Evolutionary conservation across 2,113 vertebrate genomes (phyloP).

Genomic region (Dipodomys stephensi): DNA sequence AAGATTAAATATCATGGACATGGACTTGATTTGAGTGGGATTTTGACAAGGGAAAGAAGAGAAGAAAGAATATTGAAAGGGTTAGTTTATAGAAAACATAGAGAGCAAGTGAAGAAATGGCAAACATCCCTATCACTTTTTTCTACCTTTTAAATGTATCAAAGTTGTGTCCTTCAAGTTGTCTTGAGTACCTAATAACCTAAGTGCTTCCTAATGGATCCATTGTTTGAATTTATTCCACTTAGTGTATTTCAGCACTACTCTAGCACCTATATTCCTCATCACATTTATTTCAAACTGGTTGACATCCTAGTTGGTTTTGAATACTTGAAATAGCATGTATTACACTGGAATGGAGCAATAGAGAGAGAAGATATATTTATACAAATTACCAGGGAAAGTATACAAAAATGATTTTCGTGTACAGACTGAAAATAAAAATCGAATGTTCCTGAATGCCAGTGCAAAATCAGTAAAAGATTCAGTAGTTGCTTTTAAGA

Average conservation of each 20-base stretch:
- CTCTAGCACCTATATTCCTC: neutral
- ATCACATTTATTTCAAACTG: slow-evolving; percentile 58
- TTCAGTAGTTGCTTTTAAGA: slow-evolving; percentile 66
- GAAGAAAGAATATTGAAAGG: neutral
- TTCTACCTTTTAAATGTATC: slow-evolving; percentile 44
- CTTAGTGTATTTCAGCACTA: slow-evolving; percentile 15
- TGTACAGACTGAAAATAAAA: slow-evolving; percentile 20
- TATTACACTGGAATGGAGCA: neutral
- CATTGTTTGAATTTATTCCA: slow-evolving; percentile 61
- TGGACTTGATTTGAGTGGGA: neutral
- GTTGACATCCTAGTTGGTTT: slow-evolving; percentile 32
- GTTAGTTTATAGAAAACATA: neutral
- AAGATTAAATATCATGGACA: neutral
- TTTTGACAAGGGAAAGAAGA: neutral
- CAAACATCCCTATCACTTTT: neutral
- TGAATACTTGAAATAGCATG: slow-evolving; percentile 46
- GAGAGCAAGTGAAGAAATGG: neutral
- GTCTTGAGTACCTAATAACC: neutral
- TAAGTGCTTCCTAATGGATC: slow-evolving; percentile 49
- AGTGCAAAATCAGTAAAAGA: slow-evolving; percentile 48
- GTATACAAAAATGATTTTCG: slow-evolving; percentile 36
- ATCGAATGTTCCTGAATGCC: slow-evolving; percentile 27
- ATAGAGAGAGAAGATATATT: slow-evolving; percentile 27
- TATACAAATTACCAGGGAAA: slow-evolving; percentile 39
- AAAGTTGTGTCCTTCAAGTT: neutral